phyloP scores from a whole-genome alignment of 2,797 vertebrate species.

The Pantherophis vulpinus region DNA sequence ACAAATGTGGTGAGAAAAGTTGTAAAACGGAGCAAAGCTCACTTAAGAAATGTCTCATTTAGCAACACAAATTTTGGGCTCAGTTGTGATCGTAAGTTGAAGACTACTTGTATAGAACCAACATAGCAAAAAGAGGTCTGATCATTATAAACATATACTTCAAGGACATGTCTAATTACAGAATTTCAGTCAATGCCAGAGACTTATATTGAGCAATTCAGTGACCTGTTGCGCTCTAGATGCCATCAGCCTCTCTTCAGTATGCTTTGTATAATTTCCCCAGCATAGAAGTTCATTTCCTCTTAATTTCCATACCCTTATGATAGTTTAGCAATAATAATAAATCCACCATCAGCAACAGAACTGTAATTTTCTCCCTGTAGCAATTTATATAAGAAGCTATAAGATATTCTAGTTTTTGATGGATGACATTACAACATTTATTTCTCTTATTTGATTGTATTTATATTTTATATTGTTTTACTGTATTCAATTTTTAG shows the following conservation, averaged over 20 bases:
- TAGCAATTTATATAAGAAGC: not conserved
- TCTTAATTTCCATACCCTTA: not conserved
- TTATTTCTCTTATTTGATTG: not conserved
- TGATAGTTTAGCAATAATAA: not conserved
- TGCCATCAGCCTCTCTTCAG: not conserved
- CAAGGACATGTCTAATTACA: not conserved
- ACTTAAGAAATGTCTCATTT: not conserved
- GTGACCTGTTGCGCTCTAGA: not conserved
- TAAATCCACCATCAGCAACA: not conserved
- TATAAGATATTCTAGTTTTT: not conserved
- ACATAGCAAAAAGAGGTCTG: not conserved
- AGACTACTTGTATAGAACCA: not conserved
- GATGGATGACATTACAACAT: not conserved
- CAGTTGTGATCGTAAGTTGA: not conserved
- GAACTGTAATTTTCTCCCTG: not conserved
- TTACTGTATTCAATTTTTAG: not conserved
- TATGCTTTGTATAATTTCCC: not conserved
- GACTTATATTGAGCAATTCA: not conserved
- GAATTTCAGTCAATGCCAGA: not conserved
- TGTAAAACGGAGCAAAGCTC: not conserved
- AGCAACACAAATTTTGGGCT: not conserved
- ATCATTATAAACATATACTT: constrained; percentile 24
- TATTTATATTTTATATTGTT: not conserved
- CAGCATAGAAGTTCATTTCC: not conserved
- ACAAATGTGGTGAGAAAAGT: not conserved